Base-by-base conservation (phyloP, 1,140 invertebrate species). In the Octopus sinensis region DNA sequence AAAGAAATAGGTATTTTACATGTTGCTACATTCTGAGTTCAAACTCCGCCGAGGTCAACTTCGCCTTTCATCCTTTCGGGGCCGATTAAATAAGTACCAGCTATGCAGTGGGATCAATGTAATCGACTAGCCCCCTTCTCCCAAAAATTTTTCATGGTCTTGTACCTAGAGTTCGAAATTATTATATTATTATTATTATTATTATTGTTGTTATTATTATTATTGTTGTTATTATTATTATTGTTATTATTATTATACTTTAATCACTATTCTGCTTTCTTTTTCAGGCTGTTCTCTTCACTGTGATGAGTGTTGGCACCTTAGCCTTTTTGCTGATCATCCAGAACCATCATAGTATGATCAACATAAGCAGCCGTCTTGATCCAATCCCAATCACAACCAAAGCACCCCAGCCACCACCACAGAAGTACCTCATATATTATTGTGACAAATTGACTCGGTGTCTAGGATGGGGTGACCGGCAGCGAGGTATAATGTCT, bases 391-490 rank as follows among this genome's bases (percentile, higher is more conserved):
- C 30, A 5, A 43, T 77, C 5, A 77, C 23, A 17, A 13, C 13
- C 5, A 73, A 73, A 73, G 7, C 76, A 17, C 6, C 52, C 4
- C 13, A 51, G 43, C 76, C 76, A 5, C 23, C 17, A 17, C 12
- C 17, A n/a, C 13, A 51, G 23, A 82, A 82, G 17, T 85, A 85
- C 80, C 56, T 87, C 30, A 56, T 86, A n/a, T 86, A 83, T 80
- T 17, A 83, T 17, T 87, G 85, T 56, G 82, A 84, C 56, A 7
- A 62, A 4, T 56, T 53, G 30, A n/a, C 68, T 7, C 79, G 53
- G 9, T 84, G 83, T 53, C 81, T 81, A 1, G 83, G 83, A 3
- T 80, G 78, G 81, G 83, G 79, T 5, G 83, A 84, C 68, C 53
- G 83, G 10, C 83, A 81, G 76, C 79, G 81, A 10, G 83, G 81